These are phyloP conservation scores for Plecotus auritus DNA, from an alignment of 2,113 vertebrate genomes.

Conservation along the genomic window DNA sequence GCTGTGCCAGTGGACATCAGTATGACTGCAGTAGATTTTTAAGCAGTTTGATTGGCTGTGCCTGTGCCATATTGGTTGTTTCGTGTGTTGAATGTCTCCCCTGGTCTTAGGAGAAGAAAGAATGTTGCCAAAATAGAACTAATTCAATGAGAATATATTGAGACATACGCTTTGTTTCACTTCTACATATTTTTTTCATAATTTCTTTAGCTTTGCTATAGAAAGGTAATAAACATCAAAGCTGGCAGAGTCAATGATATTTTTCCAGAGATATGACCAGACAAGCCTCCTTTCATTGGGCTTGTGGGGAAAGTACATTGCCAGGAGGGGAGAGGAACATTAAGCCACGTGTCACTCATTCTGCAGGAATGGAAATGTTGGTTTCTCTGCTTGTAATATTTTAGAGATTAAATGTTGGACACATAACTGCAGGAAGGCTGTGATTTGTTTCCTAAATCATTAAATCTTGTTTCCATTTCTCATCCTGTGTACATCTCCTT, in stretches of 20 bases:
- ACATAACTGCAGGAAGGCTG: background rate
- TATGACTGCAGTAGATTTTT: background rate
- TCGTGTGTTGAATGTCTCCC: background rate
- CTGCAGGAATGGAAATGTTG: conserved; percentile 12
- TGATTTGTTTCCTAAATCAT: conserved; percentile 28
- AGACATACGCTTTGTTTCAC: conserved; percentile 18
- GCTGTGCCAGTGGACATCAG: background rate
- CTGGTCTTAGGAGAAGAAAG: background rate
- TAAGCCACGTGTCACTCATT: conserved; percentile 19
- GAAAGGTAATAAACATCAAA: conserved; percentile 46
- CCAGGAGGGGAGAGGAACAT: background rate
- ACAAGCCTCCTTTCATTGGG: conserved; percentile 22
- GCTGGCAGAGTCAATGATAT: background rate
- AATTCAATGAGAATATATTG: background rate
- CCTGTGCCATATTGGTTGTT: background rate
- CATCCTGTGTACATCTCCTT: background rate
- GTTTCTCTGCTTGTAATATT: conserved; percentile 4
- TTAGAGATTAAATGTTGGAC: conserved; percentile 37
- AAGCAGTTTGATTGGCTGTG: background rate
- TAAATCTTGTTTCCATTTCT: conserved; percentile 30
- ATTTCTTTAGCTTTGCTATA: conserved; percentile 18
- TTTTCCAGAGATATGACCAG: conserved; percentile 23
- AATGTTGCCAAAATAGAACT: background rate
- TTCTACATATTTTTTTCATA: background rate
- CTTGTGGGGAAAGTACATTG: background rate